Base-by-base conservation (phyloP, 2,797 vertebrate genomes). In the Melanotaenia boesemani region DNA sequence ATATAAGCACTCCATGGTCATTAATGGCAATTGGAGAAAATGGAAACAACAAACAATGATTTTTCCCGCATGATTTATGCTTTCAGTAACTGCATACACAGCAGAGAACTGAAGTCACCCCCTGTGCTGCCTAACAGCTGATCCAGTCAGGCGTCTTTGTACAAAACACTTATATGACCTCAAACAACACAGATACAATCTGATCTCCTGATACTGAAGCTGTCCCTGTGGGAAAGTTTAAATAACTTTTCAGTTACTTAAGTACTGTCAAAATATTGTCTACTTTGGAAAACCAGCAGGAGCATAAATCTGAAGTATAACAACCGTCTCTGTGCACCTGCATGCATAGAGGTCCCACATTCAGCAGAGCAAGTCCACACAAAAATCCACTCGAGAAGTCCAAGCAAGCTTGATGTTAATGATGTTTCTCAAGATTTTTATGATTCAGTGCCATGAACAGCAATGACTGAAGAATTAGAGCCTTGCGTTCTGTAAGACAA, bases 1-100 rank as follows among this genome's bases (percentile, higher is more conserved):
- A 50, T 73, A 77, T 37, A n/a, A 50, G 69, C 22, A 63, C 69
- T 58, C 66, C 0, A 6, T 50, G 56, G 26, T n/a, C 67, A 69
- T 72, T 72, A 74, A 82, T 63, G 58, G 28, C 39, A 50, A 61
- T 16, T 7, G 32, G 28, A 5, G 1, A 39, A 41, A 48, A 1
- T 20, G 8, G 6, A 46, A 46, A 46, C 11, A 18, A 16, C 5
- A 16, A 44, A 44, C 12, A 44, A 34, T 13, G 24, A 32, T 34
- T 36, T 55, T 28, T 28, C 55, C 24, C 5, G 12, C 15, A 30
- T 13, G 15, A 56, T 28, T 6, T 15, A 32, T 32, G 32, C 5
- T 2, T 56, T 8, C 32, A 56, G 41, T 68, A 50, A 39, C 6
- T 2, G 28, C 44, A 44, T 26, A 50, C 16, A 39, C 46, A 67